A percentile compares a stretch with the other conserved stretches of the same genome.
phyloP scores from a whole-genome alignment of 2,113 vertebrate genomes.

The Psittacula cyanocephala region DNA sequence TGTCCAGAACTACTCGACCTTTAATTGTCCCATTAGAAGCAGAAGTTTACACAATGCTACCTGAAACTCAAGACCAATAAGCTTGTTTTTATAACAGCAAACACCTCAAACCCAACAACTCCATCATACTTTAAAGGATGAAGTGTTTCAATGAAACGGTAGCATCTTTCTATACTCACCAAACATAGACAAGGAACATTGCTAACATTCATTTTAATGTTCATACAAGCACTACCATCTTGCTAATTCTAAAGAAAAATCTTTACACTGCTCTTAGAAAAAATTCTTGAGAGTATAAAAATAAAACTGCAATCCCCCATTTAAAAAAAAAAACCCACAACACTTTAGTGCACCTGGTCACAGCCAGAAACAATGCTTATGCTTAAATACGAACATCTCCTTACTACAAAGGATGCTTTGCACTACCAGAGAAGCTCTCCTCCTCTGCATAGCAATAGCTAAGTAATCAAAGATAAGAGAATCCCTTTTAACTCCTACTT shows the following conservation, averaged over 20 bases:
- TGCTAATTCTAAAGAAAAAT: not conserved
- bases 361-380: not conserved
- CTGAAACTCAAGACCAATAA: not conserved
- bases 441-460: not conserved
- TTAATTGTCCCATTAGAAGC: not conserved
- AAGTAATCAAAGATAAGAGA: not conserved
- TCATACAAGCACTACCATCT: not conserved
- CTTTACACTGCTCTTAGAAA: not conserved
- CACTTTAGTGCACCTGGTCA: not conserved
- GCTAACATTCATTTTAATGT: not conserved
- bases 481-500: conserved; percentile 29
- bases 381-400: not conserved
- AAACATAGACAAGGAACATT: not conserved
- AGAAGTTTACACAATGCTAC: not conserved
- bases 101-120: not conserved
- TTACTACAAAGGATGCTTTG: not conserved
- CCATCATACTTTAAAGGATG: not conserved
- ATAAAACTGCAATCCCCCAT: accelerated
- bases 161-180: not conserved
- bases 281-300: not conserved
- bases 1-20: not conserved
- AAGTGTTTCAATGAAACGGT: not conserved
- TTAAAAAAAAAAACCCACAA: not conserved
- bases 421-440: not conserved
- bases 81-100: not conserved